Percentiles rank a stretch among this genome's conserved stretches.
Conservation (phyloP, 2,113 vertebrate species). For the Narcine bancroftii region DNA sequence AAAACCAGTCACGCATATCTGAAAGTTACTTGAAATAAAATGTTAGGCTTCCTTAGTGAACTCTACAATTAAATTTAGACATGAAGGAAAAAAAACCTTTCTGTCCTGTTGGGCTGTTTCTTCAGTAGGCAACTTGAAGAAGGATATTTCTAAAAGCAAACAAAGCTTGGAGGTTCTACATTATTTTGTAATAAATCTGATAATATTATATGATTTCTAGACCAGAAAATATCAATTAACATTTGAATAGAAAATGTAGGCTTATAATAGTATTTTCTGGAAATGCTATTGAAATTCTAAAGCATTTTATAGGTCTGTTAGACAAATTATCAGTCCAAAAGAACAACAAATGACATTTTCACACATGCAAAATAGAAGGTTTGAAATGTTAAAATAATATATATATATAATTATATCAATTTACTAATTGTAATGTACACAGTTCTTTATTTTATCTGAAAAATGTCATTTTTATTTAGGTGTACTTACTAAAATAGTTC, state of each 20-base stretch:
- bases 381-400: constrained; percentile 47
- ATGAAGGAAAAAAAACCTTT: neutral
- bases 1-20: neutral
- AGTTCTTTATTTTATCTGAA: constrained; percentile 56
- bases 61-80: neutral
- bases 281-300: neutral
- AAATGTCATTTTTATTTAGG: constrained; percentile 57
- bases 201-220: neutral
- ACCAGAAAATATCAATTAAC: constrained; percentile 1
- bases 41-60: neutral
- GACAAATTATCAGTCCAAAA: constrained; percentile 24
- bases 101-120: neutral
- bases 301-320: neutral
- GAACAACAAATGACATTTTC: neutral
- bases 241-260: constrained; percentile 8
- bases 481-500: constrained; percentile 56
- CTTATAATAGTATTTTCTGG: neutral
- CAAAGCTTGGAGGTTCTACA: neutral
- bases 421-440: constrained; percentile 45
- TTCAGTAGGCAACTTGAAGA: neutral
- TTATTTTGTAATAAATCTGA: neutral
- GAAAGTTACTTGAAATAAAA: neutral
- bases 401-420: constrained; percentile 30
- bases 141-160: neutral
- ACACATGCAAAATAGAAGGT: constrained; percentile 37